These are phyloP conservation scores for Anoplolepis gracilipes DNA, from an alignment of 1,140 invertebrate species.

Conservation along the genomic window DNA sequence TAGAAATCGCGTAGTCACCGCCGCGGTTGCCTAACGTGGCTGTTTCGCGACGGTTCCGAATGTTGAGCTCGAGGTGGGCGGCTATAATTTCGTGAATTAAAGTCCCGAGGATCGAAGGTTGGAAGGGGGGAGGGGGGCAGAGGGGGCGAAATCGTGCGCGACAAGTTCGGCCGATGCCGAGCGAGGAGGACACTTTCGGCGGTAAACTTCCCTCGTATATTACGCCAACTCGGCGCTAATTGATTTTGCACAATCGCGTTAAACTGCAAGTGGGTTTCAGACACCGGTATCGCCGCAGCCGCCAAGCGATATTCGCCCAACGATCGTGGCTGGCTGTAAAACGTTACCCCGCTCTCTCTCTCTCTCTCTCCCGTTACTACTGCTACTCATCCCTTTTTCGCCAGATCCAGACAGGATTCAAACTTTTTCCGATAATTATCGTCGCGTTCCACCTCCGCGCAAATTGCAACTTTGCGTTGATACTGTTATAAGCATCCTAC, in stretches of 20 bases:
- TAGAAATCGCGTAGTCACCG: neutral
- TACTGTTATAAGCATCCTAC: conserved; percentile 18
- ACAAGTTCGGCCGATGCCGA: conserved; percentile 39
- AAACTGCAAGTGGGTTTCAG: conserved; percentile 58
- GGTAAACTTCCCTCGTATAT: conserved; percentile 59
- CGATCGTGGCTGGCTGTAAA: neutral
- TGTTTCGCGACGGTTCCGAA: conserved; percentile 6
- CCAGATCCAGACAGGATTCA: conserved; percentile 39
- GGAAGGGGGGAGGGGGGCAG: no score
- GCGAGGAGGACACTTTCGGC: conserved; percentile 59
- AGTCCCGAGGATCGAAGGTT: conserved; percentile 33
- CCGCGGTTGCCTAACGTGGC: neutral
- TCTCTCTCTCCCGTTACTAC: conserved; percentile 22
- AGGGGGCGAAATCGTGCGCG: conserved; percentile 39
- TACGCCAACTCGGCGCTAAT: conserved; percentile 55
- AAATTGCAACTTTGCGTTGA: conserved; percentile 18
- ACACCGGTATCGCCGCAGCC: neutral
- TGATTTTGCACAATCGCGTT: conserved; percentile 62
- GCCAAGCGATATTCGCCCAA: conserved; percentile 6
- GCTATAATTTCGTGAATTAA: conserved; percentile 53
- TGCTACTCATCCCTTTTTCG: conserved; percentile 17
- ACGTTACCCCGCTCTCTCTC: no score
- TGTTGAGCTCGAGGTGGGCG: neutral
- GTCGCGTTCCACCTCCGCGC: conserved; percentile 8
- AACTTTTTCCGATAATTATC: conserved; percentile 58